phyloP scores from a whole-genome alignment of 1,140 invertebrate genomes.

The Cylas formicarius region DNA sequence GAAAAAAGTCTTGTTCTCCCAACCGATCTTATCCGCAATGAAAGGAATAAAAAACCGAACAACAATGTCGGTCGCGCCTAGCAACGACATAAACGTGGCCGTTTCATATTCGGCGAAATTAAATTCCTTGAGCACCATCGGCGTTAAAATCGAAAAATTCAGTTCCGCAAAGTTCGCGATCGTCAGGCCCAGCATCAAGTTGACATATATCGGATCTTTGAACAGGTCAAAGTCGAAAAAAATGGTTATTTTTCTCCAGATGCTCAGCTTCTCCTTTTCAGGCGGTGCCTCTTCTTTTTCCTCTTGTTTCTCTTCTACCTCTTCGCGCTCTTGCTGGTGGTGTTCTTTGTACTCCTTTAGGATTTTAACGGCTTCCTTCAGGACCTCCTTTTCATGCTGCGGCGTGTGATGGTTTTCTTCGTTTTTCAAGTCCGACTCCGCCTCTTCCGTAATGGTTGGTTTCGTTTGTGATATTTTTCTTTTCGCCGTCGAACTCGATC shows the following conservation, averaged over 20 bases:
- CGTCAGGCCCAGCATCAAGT: constrained; percentile 59
- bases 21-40: constrained; percentile 55
- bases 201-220: constrained; percentile 51
- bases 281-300: constrained; percentile 5
- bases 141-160: constrained; percentile 58
- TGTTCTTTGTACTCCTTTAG: constrained; percentile 25
- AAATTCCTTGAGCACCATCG: constrained; percentile 57
- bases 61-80: constrained; percentile 51
- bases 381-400: constrained; percentile 27
- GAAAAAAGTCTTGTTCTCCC: constrained; percentile 60
- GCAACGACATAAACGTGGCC: constrained; percentile 53
- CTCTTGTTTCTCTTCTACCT: constrained; percentile 12
- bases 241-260: constrained; percentile 35
- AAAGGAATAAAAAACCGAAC: constrained; percentile 54
- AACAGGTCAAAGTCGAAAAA: constrained; percentile 52
- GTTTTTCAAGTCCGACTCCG: constrained; percentile 41
- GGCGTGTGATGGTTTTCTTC: neutral
- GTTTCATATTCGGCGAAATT: constrained; percentile 49
- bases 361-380: constrained; percentile 31
- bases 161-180: constrained; percentile 60
- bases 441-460: constrained; percentile 44
- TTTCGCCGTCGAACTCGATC: constrained; percentile 11
- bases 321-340: constrained; percentile 12
- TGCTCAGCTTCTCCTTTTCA: constrained; percentile 12
- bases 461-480: constrained; percentile 27